A percentile compares a stretch with the other conserved stretches of the same genome.
These are phyloP conservation scores for Paradisaea rubra DNA, from an alignment of 2,113 vertebrate species.

Conservation along the genomic window DNA sequence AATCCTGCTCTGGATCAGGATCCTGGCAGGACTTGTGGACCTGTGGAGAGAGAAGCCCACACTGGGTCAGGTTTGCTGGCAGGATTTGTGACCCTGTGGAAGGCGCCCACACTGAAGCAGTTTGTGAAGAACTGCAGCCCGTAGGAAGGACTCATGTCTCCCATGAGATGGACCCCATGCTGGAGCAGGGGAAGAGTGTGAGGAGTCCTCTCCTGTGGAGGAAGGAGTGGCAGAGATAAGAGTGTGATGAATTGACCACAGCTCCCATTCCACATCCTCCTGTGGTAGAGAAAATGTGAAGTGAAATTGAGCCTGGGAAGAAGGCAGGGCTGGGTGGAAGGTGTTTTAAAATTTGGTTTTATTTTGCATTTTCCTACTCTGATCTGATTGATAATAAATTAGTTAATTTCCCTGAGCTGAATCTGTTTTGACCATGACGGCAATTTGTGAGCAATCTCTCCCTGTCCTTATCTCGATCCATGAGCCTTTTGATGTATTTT, in stretches of 20 bases:
- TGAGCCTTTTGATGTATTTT: not conserved
- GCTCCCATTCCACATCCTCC: not conserved
- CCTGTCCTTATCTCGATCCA: rapidly evolving
- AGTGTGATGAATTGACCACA: not conserved
- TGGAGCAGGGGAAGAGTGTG: not conserved
- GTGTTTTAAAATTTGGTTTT: not conserved
- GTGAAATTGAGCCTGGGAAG: not conserved
- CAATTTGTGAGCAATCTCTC: not conserved
- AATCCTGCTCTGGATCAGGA: not conserved
- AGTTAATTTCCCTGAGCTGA: not conserved
- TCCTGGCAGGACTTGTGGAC: not conserved
- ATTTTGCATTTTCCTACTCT: not conserved
- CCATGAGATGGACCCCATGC: not conserved
- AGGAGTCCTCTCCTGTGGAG: not conserved
- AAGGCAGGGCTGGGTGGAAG: not conserved
- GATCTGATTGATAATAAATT: not conserved
- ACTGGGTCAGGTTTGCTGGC: not conserved
- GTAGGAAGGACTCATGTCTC: not conserved
- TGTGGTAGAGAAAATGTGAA: not conserved
- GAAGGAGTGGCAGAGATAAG: not conserved
- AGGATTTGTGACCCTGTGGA: not conserved
- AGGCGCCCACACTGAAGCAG: not conserved
- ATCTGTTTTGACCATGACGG: not conserved
- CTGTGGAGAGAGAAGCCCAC: not conserved
- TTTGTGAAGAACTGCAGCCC: not conserved